phyloP scores from a whole-genome alignment of 2,113 vertebrate genomes.

The Nymphicus hollandicus region DNA sequence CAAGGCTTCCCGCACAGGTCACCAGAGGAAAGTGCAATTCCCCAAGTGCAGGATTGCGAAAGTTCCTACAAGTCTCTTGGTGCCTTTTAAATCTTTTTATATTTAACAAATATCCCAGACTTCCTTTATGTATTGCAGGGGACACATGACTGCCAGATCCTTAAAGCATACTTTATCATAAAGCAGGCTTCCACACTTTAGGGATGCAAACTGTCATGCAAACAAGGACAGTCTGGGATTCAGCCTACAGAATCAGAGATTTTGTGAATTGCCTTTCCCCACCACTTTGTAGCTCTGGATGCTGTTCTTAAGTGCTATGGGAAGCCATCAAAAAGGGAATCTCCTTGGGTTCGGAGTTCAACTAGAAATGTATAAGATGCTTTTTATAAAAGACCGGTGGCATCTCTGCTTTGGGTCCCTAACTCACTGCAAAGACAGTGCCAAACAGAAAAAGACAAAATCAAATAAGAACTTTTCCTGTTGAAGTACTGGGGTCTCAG shows the following conservation, averaged over 20 bases:
- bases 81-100: background rate
- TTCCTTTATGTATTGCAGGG: background rate
- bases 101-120: background rate
- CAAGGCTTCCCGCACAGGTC: background rate
- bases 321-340: background rate
- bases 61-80: background rate
- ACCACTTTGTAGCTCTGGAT: background rate
- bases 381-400: background rate
- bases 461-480: background rate
- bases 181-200: background rate
- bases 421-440: background rate
- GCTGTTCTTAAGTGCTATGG: background rate
- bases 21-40: background rate
- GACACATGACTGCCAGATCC: background rate
- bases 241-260: background rate
- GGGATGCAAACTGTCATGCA: background rate
- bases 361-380: background rate
- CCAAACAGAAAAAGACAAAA: background rate
- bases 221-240: background rate
- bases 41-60: background rate
- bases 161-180: background rate
- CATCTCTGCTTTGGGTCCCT: background rate
- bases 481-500: background rate
- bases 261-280: background rate
- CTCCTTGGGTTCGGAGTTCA: background rate